Evolutionary conservation across 2,888 invertebrate genomes (phyloP), one percentile per base, ranked within the genome.

Genomic region (Hyposoter didymator): DNA sequence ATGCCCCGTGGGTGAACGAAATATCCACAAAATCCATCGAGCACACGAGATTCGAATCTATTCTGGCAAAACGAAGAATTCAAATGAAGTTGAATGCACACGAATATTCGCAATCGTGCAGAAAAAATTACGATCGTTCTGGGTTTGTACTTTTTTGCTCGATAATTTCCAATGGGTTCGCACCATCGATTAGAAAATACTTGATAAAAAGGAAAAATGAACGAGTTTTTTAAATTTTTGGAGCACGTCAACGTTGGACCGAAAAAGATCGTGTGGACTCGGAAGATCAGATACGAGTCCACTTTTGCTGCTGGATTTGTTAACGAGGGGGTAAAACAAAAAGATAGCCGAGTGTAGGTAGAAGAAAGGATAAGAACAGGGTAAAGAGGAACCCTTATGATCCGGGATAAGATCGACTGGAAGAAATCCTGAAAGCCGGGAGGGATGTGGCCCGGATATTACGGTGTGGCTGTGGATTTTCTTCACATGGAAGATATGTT

Each of bases 331-430:
- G 66, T 81, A 79, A 73, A 82, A 79, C 82, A 82, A 85, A 85
- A 78, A 76, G 83, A 76, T 73, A 35, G 74, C 62, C 76, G 43
- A 64, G 76, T 73, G 43, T 14, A 39, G 66, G 47, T 67, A 70
- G 88, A 83, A 82, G 84, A 55, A 73, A 82, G 70, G 52, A 78
- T 74, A 47, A 81, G 49, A 75, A 72, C 72, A 70, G 81, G 69
- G 78, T 66, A 62, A 82, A 70, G 72, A 82, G 85, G 87, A 89
- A 90, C 89, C 90, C 91, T 91, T 90, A 88, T 90, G 91, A 90
- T 89, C 89, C 87, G 87, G 88, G 93, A 93, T 93, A 92, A 92
- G 92, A 93, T 92, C 91, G 89, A 84, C 45, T 22, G 19, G 88
- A 62, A 69, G 78, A 89, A 89, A 92, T 91, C 88, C 91, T 89